phyloP scores from a whole-genome alignment of 2,113 vertebrate species.

The Ochotona princeps region DNA sequence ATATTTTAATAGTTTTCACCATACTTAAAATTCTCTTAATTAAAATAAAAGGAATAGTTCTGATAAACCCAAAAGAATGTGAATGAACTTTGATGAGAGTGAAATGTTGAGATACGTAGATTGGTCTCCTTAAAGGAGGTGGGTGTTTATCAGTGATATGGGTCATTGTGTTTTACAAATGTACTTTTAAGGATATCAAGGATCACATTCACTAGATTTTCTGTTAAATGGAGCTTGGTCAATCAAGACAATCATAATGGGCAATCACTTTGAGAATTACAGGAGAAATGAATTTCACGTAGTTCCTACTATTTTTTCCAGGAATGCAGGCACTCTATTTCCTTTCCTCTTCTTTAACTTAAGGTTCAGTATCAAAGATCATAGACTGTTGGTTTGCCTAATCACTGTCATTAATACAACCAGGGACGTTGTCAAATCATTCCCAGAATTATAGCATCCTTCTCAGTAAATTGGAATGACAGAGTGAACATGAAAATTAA shows the following conservation, averaged over 20 bases:
- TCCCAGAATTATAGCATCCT: not conserved
- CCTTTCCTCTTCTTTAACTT: not conserved
- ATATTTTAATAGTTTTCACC: slow-evolving; percentile 20
- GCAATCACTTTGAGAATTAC: not conserved
- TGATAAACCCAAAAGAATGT: not conserved
- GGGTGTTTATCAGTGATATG: not conserved
- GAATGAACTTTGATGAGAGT: not conserved
- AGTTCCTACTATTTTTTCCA: not conserved
- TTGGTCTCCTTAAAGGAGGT: not conserved
- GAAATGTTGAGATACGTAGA: not conserved
- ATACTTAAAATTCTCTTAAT: not conserved
- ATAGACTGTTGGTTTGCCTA: not conserved
- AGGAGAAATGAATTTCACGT: not conserved
- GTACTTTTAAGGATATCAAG: not conserved
- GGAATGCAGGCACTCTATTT: not conserved
- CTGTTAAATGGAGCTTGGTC: not conserved
- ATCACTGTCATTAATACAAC: not conserved
- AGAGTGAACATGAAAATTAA: not conserved
- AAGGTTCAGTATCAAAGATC: not conserved
- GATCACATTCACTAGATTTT: not conserved
- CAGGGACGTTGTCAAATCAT: not conserved
- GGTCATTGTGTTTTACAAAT: not conserved
- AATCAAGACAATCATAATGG: not conserved
- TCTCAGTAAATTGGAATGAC: not conserved
- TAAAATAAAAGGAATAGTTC: not conserved